Base-by-base conservation (phyloP, 53 echinoderm and acorn worm species). In the Pentamera pediparva region DNA sequence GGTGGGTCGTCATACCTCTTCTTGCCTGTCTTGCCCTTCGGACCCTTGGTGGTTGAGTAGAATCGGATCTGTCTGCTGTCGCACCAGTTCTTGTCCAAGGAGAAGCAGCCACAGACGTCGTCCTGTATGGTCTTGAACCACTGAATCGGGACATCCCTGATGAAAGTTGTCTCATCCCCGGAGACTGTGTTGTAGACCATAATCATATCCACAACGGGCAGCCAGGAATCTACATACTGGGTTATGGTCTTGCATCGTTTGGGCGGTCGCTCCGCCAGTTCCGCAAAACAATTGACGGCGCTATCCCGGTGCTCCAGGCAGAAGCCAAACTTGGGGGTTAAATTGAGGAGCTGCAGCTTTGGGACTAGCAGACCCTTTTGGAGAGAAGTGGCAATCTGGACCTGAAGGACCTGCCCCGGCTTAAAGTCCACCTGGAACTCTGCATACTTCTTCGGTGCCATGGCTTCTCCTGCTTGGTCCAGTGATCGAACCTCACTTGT, bases 271-370 rank as follows among this genome's bases (percentile, higher is more conserved):
- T 55, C 80, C 20, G 91, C 92, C 2, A 83, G 58, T 54, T 76
- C 39, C 17, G 86, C 60, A 75, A 94, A 87, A 61, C 87, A 82
- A 20, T 56, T 65, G 29, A 94, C 77, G 13, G 94, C 79, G 26
- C 87, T 76, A 10, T 37, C 71, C n/a, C 89, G 81, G 61, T 94
- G 94, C 70, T 94, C 94, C 7, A 63, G 56, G 41, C 94, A 94
- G 50, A 94, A 32, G 36, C 76, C 72, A 3, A 89, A 39, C 59
- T 87, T 80, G 32, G 89, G 89, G 13, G 87, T 90, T 37, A 90
- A 58, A 41, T 80, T 67, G 65, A 87, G 70, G 18, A 94, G 81
- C 74, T 93, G 94, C 9, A 94, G 35, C 31, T 74, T 53, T 0
- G 94, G 93, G 6, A 69, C 58, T 11, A 90, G 43, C 8, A 84